These are phyloP conservation scores for Ornithoptera alexandrae DNA, from an alignment of 2,888 invertebrate genomes.

Conservation along the genomic window DNA sequence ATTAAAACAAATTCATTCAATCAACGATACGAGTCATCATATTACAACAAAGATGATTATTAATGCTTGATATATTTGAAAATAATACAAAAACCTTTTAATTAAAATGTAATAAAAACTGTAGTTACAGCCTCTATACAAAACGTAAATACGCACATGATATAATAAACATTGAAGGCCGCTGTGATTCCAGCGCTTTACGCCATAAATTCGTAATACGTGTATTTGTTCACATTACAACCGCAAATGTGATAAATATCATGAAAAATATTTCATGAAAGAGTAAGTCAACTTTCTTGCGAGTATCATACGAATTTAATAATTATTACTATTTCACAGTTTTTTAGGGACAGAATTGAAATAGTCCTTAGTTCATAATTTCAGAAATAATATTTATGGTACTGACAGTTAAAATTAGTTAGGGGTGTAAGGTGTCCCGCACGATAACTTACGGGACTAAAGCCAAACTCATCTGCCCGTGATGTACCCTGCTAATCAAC, in stretches of 20 bases:
- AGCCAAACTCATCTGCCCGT: too few species aligned
- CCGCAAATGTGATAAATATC: background rate
- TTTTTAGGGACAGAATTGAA: too few species aligned
- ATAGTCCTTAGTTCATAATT: too few species aligned
- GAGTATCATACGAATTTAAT: too few species aligned
- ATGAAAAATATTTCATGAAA: background rate
- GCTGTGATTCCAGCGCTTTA: background rate
- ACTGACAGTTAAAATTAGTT: too few species aligned
- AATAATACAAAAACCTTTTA: background rate
- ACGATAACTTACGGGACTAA: too few species aligned
- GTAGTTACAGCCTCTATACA: background rate
- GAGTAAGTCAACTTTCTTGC: background rate
- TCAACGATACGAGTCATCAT: background rate
- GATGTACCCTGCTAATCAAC: too few species aligned
- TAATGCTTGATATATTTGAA: background rate
- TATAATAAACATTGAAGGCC: background rate
- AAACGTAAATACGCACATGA: background rate
- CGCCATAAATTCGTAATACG: slow-evolving; percentile 9
- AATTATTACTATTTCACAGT: too few species aligned
- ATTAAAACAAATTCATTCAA: background rate
- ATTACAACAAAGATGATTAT: background rate
- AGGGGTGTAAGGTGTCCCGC: too few species aligned
- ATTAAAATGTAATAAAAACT: background rate
- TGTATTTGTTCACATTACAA: slow-evolving; percentile 10
- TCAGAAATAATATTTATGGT: too few species aligned